phyloP scores from a whole-genome alignment of 2,113 vertebrate species.

The Callithrix jacchus region DNA sequence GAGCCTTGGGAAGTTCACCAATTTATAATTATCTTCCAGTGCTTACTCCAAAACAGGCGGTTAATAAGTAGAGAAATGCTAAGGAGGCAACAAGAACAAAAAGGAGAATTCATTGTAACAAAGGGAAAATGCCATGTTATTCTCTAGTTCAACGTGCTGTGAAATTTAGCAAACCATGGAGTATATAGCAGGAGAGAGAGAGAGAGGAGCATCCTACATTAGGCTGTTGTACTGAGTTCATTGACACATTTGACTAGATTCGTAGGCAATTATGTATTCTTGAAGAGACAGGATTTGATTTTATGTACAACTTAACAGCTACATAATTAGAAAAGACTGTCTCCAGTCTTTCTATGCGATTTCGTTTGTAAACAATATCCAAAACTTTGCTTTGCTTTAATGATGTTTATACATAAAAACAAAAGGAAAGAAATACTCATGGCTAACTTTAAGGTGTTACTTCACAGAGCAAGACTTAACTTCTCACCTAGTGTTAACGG shows the following conservation, averaged over 20 bases:
- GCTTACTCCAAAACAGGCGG: not conserved
- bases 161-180: not conserved
- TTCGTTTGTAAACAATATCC: not conserved
- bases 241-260: not conserved
- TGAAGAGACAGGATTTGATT: not conserved
- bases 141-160: not conserved
- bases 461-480: not conserved
- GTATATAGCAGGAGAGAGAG: not conserved
- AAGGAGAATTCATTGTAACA: not conserved
- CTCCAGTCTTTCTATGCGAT: not conserved
- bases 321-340: not conserved
- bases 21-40: not conserved
- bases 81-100: not conserved
- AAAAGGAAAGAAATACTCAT: not conserved
- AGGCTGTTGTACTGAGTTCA: not conserved
- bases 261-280: not conserved
- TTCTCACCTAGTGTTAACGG: not conserved
- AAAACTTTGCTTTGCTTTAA: not conserved
- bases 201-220: accelerated
- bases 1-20: not conserved
- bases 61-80: not conserved
- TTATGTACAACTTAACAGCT: not conserved
- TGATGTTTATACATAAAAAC: not conserved
- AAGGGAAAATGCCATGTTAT: not conserved
- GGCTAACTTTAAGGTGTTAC: not conserved